Base-by-base conservation (phyloP, 1,140 invertebrate species). In the Harpegnathos saltator region DNA sequence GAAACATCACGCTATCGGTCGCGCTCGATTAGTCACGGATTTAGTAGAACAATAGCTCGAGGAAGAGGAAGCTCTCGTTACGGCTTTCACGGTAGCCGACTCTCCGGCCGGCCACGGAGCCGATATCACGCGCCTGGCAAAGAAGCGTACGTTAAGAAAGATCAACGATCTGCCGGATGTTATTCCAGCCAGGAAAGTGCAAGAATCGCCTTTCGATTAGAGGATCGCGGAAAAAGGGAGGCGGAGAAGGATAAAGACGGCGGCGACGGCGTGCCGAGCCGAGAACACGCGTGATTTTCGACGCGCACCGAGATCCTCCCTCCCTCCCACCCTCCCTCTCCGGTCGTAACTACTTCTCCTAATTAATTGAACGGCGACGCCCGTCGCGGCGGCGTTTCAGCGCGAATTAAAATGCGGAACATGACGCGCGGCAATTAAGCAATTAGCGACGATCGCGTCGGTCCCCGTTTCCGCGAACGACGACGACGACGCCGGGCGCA, bases 21-120 rank as follows among this genome's bases (percentile, higher is more conserved):
- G 83, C 80, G 74, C 84, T 87, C 85, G 85, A 87, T 87, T 87
- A 87, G 85, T 85, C 52, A 3, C 72, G 81, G 72, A 56, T 56
- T 14, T 66, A 85, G 17, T 56, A 68, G 85, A 87, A 87, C 85
- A 87, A 87, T 87, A 65, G 85, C 80, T 86, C 72, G 80, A 83
- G 85, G 85, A 86, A 87, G 85, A 87, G 85, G 85, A 87, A 87
- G 85, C 85, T 86, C 71, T 72, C 80, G 71, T 87, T 86, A 78
- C 80, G 85, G 75, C 59, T 87, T 86, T 86, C 85, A 87, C 85
- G 85, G 85, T 87, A 87, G 85, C 85, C 54, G 62, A 19, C 14
- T 66, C 52, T 85, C 63, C 69, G 54, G 33, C 52, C 52, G 63
- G 44, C 54, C 58, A 19, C 59, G 24, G 59, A 68, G 61, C 59